Evolutionary conservation across 2,113 vertebrate species (phyloP), one percentile per base, ranked within the genome.

Genomic region (Aegotheles bennettii): DNA sequence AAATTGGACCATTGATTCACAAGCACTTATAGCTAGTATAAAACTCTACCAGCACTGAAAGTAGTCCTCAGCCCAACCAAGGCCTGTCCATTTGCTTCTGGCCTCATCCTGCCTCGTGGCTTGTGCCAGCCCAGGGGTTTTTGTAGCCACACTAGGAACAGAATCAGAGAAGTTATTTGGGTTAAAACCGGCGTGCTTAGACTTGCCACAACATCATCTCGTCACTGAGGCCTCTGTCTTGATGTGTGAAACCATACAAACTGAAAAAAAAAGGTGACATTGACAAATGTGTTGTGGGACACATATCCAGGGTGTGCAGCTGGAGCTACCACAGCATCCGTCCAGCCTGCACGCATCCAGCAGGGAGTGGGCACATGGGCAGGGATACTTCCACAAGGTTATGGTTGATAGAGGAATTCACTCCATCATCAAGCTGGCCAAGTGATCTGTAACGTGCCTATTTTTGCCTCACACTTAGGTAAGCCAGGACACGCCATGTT

Each of bases 341-440:
- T 17, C 51, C 35, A 35, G 24, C 33, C 82, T 25, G 43, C 6
- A n/a, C 18, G 1, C 24, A 12, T 33, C 9, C 2, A 1, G 16
- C 10, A 25, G 29, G 42, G 48, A 76, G 25, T 1, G 16, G 24
- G 25, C 21, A n/a, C 33, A 3, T 4, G 9, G 18, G 4, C 40
- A 53, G 50, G 1, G 6, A 7, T 14, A 10, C 28, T 76, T 67
- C 80, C 67, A 17, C 28, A 38, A 7, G 38, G 19, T 1, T 56
- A 38, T 0, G 6, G 45, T 2, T 50, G 53, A 29, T 9, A 8
- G 51, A 73, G n/a, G 26, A 56, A 42, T 57, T 64, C 20, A 17
- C 16, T 48, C 35, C 42, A 4, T 25, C 8, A 1, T 29, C 67
- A 74, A 9, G 42, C 31, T 29, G 63, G 8, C 5, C 1, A 0